Percentiles rank a stretch among this genome's conserved stretches.
phyloP scores from a whole-genome alignment of 2,797 vertebrate species.

The Syngnathus acus region DNA sequence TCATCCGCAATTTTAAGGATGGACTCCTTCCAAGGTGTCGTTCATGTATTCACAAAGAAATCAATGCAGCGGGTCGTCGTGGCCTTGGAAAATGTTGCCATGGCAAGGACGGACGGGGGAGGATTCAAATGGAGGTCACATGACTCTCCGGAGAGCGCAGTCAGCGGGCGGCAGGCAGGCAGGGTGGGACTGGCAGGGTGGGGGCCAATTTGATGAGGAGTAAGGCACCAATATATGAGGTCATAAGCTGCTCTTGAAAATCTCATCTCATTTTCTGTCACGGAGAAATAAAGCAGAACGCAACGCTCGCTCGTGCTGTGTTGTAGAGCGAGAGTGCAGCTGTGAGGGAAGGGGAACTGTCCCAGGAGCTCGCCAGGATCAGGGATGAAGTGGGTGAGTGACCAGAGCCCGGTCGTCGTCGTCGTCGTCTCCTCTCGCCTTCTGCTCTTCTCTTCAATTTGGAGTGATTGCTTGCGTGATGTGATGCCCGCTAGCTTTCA shows the following conservation, averaged over 20 bases:
- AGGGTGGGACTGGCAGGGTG: background rate
- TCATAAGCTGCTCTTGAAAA: background rate
- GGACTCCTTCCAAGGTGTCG: background rate
- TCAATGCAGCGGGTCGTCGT: background rate
- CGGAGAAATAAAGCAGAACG: background rate
- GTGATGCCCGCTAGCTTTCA: slow-evolving; percentile 68
- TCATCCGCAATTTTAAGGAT: background rate
- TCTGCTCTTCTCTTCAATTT: too few relatives aligned
- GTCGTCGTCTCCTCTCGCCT: too few relatives aligned
- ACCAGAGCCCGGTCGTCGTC: background rate
- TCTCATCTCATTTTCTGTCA: background rate
- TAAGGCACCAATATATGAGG: background rate
- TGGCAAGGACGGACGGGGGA: background rate
- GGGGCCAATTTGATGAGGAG: background rate
- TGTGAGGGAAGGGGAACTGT: slow-evolving; percentile 87
- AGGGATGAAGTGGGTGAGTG: slow-evolving; percentile 98
- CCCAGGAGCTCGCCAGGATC: slow-evolving; percentile 84
- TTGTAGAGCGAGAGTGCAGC: slow-evolving; percentile 83
- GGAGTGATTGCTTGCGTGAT: background rate
- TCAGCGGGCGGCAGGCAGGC: background rate
- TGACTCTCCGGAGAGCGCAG: background rate
- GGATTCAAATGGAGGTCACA: background rate
- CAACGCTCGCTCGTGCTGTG: slow-evolving; percentile 7
- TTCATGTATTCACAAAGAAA: background rate
- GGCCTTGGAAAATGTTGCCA: background rate